Evolutionary conservation across 2,888 invertebrate genomes (phyloP).

Genomic region (Ichneumoninae sp.): DNA sequence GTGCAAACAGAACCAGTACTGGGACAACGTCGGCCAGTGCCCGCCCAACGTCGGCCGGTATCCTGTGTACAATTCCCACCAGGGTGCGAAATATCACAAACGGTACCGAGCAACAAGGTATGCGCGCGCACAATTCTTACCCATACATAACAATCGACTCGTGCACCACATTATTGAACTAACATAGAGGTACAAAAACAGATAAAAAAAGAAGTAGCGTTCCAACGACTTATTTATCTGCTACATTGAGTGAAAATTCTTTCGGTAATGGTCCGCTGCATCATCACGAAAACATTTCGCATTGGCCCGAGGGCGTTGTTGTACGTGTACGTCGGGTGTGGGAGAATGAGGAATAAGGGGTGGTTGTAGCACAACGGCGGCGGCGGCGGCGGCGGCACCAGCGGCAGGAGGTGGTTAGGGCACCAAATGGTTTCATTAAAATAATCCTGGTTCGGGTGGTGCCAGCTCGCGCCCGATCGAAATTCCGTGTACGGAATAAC

Average conservation of each 20-base stretch:
- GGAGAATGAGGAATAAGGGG: slow-evolving; percentile 33
- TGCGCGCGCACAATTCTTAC: not conserved
- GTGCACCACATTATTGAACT: not conserved
- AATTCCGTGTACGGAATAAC: slow-evolving; percentile 76
- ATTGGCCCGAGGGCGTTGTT: slow-evolving; percentile 6
- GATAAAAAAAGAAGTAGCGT: not conserved
- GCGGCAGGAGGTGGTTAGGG: slow-evolving; percentile 35
- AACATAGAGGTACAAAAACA: not conserved
- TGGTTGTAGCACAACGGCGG: slow-evolving; percentile 39
- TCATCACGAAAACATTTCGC: slow-evolving; percentile 15
- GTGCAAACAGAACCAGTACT: too few relatives aligned
- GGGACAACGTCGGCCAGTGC: too few relatives aligned
- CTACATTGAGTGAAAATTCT: slow-evolving; percentile 1
- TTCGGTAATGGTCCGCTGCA: slow-evolving; percentile 4
- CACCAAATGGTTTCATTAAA: slow-evolving; percentile 78
- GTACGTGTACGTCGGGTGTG: not conserved
- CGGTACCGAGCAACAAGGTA: not conserved
- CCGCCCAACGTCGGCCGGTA: too few relatives aligned
- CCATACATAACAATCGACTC: not conserved
- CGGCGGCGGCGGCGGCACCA: not conserved
- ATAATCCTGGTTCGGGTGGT: slow-evolving; percentile 74
- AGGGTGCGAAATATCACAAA: not conserved
- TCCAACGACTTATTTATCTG: slow-evolving; percentile 42
- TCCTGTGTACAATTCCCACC: too few relatives aligned
- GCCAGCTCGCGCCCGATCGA: slow-evolving; percentile 72